Conservation (phyloP, 2,888 invertebrate species). For the Tortrix viridana region DNA sequence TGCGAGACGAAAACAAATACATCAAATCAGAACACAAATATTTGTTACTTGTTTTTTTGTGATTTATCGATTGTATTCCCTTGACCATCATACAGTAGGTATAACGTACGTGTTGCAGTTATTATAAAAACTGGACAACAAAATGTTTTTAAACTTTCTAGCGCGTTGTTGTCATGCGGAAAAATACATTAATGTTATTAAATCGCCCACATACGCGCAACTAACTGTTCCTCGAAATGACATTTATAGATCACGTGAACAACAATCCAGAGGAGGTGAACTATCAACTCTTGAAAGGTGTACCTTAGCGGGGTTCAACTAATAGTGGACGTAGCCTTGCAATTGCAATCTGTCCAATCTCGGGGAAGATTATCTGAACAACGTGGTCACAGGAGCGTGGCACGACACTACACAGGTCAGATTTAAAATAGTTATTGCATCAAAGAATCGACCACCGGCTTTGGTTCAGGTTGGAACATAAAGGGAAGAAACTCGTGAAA, state of each 20-base stretch:
- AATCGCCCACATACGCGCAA: constrained; percentile 34
- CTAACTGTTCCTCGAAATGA: constrained; percentile 54
- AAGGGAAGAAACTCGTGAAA: constrained; percentile 2
- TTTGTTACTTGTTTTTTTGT: too few species aligned
- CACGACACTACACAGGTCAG: constrained; percentile 20
- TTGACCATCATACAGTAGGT: too few species aligned
- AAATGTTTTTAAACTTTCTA: background rate
- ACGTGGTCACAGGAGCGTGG: constrained; percentile 47
- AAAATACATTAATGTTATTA: constrained; percentile 35
- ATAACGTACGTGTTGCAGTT: too few species aligned
- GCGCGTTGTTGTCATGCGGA: constrained; percentile 22
- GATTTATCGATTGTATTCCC: too few species aligned
- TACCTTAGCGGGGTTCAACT: constrained; percentile 39
- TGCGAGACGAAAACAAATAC: too few species aligned
- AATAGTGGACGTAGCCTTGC: constrained; percentile 41
- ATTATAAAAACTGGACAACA: background rate
- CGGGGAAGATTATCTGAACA: constrained; percentile 43
- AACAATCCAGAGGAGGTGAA: constrained; percentile 46
- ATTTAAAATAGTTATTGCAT: constrained; percentile 13
- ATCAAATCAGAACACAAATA: background rate
- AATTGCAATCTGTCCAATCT: constrained; percentile 49
- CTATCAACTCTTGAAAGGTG: constrained; percentile 34
- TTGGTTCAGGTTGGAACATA: constrained; percentile 15
- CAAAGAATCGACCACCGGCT: constrained; percentile 1
- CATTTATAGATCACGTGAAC: constrained; percentile 48